Percentiles rank a stretch among this genome's conserved stretches.
These are phyloP conservation scores for Macaria liturata DNA, from an alignment of 2,888 invertebrate species.

Conservation along the genomic window DNA sequence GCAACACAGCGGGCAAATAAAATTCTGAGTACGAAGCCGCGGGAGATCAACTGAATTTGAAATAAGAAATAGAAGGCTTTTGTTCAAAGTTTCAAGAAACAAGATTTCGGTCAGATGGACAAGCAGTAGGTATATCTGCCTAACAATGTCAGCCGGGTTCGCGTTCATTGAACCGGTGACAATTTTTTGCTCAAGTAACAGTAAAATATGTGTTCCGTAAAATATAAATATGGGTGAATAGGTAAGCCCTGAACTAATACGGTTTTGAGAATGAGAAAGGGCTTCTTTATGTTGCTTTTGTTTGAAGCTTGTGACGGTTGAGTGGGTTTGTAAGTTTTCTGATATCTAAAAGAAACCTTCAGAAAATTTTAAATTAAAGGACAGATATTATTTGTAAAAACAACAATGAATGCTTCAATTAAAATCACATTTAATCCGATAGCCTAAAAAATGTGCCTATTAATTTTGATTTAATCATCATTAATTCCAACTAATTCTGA, in stretches of 20 bases:
- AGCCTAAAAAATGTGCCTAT: too few species aligned
- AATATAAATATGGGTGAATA: background rate
- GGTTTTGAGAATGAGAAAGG: too few species aligned
- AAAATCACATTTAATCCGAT: too few species aligned
- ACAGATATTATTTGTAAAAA: too few species aligned
- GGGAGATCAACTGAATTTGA: slow-evolving; percentile 14
- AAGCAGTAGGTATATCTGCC: background rate
- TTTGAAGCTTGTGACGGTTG: too few species aligned
- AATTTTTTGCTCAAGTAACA: slow-evolving; percentile 3
- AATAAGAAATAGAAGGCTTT: slow-evolving; percentile 10
- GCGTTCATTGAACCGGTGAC: slow-evolving; percentile 7
- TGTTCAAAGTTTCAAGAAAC: slow-evolving; percentile 17
- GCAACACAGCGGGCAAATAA: slow-evolving; percentile 20
- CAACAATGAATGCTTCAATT: too few species aligned
- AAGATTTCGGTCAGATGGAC: slow-evolving; percentile 6
- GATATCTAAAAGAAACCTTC: too few species aligned
- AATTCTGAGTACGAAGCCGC: slow-evolving; percentile 13
- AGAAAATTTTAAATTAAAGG: too few species aligned
- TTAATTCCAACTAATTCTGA: background rate
- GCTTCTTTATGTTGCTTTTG: too few species aligned
- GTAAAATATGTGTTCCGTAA: slow-evolving; percentile 9
- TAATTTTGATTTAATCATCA: too few species aligned
- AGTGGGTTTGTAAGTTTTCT: too few species aligned
- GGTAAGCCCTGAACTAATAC: too few species aligned
- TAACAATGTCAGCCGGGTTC: slow-evolving; percentile 1